A percentile compares a stretch with the other conserved stretches of the same genome.
phyloP scores from a whole-genome alignment of 2,888 invertebrate species.

The Yponomeuta cagnagella region DNA sequence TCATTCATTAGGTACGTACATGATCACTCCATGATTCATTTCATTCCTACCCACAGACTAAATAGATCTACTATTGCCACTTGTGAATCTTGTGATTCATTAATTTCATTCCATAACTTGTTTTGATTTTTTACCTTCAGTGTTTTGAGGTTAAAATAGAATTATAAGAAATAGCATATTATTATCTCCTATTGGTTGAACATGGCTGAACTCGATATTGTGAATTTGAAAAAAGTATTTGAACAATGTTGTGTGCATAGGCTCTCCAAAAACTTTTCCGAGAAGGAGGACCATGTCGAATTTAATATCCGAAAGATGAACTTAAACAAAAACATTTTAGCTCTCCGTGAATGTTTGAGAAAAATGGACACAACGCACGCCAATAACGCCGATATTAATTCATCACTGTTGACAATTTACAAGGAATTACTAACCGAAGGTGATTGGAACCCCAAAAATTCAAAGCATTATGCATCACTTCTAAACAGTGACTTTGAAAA shows the following conservation, averaged over 20 bases:
- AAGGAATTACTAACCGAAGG: constrained; percentile 40
- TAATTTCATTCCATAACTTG: no score
- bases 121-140: no score
- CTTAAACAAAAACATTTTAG: constrained; percentile 34
- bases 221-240: neutral
- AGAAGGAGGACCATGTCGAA: constrained; percentile 41
- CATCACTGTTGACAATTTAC: constrained; percentile 43
- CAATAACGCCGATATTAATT: constrained; percentile 30
- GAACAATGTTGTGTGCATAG: constrained; percentile 41
- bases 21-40: no score
- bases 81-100: no score
- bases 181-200: neutral
- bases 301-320: constrained; percentile 39
- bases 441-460: constrained; percentile 42
- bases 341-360: constrained; percentile 34
- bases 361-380: constrained; percentile 31
- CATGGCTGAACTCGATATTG: neutral
- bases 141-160: neutral
- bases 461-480: constrained; percentile 33
- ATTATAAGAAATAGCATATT: neutral
- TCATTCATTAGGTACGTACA: no score
- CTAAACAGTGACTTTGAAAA: constrained; percentile 40
- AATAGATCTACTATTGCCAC: no score
- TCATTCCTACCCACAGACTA: no score
- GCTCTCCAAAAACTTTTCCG: constrained; percentile 45